Conservation (phyloP, 2,797 vertebrate genomes). For the Pantherophis vulpinus region DNA sequence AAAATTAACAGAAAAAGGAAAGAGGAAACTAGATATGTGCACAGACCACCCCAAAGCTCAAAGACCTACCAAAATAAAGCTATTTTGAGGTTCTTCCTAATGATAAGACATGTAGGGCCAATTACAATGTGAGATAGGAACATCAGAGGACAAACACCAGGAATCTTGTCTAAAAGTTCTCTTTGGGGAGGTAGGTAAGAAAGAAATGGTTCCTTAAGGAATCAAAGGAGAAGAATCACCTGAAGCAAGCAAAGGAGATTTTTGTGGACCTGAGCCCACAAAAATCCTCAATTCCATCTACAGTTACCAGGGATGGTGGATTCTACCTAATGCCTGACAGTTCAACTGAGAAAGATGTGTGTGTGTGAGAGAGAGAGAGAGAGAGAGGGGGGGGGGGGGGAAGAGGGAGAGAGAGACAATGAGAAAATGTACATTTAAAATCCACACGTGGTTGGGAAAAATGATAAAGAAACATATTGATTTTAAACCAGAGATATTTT, state of each 20-base stretch:
- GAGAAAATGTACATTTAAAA: background rate
- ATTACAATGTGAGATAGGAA: too few relatives aligned
- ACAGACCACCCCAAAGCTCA: too few relatives aligned
- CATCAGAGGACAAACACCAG: too few relatives aligned
- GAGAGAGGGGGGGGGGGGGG: fast-evolving
- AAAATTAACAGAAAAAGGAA: too few relatives aligned
- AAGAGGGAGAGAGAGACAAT: background rate
- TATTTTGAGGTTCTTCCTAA: too few relatives aligned
- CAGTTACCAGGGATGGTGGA: background rate
- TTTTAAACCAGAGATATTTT: too few relatives aligned
- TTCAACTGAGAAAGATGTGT: background rate
- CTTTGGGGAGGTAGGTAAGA: background rate
- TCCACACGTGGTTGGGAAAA: too few relatives aligned
- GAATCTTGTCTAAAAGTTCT: background rate
- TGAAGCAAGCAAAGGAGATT: background rate
- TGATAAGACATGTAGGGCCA: too few relatives aligned
- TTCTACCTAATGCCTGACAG: background rate
- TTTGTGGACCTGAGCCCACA: background rate
- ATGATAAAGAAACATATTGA: too few relatives aligned
- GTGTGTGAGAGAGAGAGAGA: too few relatives aligned
- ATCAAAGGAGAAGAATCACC: background rate
- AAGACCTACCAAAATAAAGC: too few relatives aligned
- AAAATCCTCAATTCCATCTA: background rate
- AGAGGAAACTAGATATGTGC: too few relatives aligned
- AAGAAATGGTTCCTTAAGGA: background rate